A percentile compares a stretch with the other conserved stretches of the same genome.
These are phyloP conservation scores for Adelges cooleyi DNA, from an alignment of 1,140 invertebrate genomes.

Conservation along the genomic window DNA sequence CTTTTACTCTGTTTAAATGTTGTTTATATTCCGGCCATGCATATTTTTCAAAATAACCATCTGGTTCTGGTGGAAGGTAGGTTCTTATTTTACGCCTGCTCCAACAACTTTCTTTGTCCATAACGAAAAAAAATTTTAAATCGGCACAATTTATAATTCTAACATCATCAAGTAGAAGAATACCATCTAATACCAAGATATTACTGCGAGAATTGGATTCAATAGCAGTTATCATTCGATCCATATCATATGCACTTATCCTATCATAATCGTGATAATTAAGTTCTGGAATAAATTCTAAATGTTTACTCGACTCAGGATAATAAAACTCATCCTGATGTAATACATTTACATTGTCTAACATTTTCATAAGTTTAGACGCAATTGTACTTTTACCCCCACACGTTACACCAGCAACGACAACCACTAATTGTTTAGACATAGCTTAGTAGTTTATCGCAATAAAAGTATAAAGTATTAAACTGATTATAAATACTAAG, in stretches of 20 bases:
- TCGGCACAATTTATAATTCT: conserved; percentile 6
- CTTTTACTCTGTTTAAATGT: not conserved
- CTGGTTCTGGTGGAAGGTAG: conserved; percentile 18
- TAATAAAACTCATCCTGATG: conserved; percentile 25
- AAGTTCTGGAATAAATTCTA: conserved; percentile 18
- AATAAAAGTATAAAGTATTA: conserved; percentile 8
- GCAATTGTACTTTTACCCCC: conserved; percentile 14
- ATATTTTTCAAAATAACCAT: conserved; percentile 14
- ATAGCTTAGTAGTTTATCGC: conserved; percentile 13
- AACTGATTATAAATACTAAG: conserved; percentile 1
- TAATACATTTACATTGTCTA: not conserved
- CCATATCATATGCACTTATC: conserved; percentile 15
- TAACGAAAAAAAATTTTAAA: conserved; percentile 7
- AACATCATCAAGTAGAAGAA: conserved; percentile 12
- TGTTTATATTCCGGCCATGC: conserved; percentile 10
- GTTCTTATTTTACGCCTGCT: not conserved
- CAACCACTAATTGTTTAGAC: conserved; percentile 5
- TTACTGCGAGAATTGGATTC: not conserved
- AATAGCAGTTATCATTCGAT: not conserved
- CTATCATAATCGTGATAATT: conserved; percentile 3
- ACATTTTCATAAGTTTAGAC: not conserved
- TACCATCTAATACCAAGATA: conserved; percentile 7
- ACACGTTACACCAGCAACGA: conserved; percentile 12
- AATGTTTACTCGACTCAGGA: not conserved
- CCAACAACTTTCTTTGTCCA: conserved; percentile 1